Evolutionary conservation across 2,888 invertebrate species (phyloP).

Genomic region (Monochamus alternatus): DNA sequence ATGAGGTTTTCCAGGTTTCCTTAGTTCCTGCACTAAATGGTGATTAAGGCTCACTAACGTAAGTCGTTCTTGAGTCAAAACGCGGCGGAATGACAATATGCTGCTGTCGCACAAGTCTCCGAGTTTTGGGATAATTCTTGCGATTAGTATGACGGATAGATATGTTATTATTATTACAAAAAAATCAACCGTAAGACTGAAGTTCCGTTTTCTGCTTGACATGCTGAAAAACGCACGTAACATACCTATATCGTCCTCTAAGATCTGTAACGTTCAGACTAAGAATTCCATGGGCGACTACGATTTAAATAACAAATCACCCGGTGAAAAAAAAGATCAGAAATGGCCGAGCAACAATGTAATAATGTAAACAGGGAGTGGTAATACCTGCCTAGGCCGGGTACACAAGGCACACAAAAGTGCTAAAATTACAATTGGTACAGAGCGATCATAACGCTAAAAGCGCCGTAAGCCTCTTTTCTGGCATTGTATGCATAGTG

Average conservation of each 20-base stretch:
- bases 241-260: too few relatives aligned
- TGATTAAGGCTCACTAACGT: too few relatives aligned
- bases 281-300: slow-evolving; percentile 34
- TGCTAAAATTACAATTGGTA: slow-evolving; percentile 37
- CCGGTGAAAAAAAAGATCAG: slow-evolving; percentile 30
- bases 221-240: background rate
- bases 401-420: slow-evolving; percentile 26
- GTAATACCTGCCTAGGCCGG: slow-evolving; percentile 17
- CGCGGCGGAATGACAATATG: too few relatives aligned
- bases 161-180: too few relatives aligned
- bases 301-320: slow-evolving; percentile 39
- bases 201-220: background rate
- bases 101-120: too few relatives aligned
- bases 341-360: slow-evolving; percentile 40
- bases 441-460: slow-evolving; percentile 37
- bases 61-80: too few relatives aligned
- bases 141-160: too few relatives aligned
- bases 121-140: too few relatives aligned
- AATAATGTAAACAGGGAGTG: slow-evolving; percentile 32
- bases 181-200: too few relatives aligned
- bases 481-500: slow-evolving; percentile 40
- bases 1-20: too few relatives aligned
- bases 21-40: too few relatives aligned
- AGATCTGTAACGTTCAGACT: slow-evolving; percentile 23
- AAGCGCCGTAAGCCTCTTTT: slow-evolving; percentile 29